A percentile compares a stretch with the other conserved stretches of the same genome.
These are phyloP conservation scores for Ovis canadensis DNA, from an alignment of 2,113 vertebrate species.

Conservation along the genomic window DNA sequence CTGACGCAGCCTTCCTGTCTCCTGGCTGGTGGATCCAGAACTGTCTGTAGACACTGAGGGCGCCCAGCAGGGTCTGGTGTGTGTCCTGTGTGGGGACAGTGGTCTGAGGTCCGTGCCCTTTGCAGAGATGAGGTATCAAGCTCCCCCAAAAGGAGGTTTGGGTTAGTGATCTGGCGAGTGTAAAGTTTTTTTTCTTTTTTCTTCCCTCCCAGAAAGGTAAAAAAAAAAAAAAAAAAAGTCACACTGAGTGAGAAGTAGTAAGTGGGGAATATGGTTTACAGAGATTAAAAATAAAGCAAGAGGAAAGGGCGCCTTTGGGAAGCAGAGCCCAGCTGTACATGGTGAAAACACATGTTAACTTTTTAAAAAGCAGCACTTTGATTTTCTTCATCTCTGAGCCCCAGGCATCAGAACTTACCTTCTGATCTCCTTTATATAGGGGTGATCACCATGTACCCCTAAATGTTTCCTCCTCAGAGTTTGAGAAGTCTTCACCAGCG, in stretches of 20 bases:
- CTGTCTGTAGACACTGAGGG: neutral
- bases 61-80: neutral
- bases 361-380: neutral
- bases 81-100: neutral
- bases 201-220: neutral
- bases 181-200: neutral
- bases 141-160: conserved; percentile 16
- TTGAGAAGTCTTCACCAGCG: neutral
- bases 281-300: conserved; percentile 71
- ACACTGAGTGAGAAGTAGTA: conserved; percentile 51
- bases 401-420: neutral
- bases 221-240: neutral
- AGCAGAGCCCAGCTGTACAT: conserved; percentile 38
- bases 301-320: conserved; percentile 52
- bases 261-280: conserved; percentile 58
- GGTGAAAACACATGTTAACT: conserved; percentile 40
- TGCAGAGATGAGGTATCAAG: neutral
- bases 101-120: neutral
- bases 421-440: neutral
- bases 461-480: neutral
- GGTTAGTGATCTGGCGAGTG: conserved; percentile 20
- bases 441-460: neutral
- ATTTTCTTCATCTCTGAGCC: neutral
- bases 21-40: neutral
- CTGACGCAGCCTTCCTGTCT: conserved; percentile 2